Base-by-base conservation (phyloP, 1,140 invertebrate species). In the Ceratoteleas bidentatus region DNA sequence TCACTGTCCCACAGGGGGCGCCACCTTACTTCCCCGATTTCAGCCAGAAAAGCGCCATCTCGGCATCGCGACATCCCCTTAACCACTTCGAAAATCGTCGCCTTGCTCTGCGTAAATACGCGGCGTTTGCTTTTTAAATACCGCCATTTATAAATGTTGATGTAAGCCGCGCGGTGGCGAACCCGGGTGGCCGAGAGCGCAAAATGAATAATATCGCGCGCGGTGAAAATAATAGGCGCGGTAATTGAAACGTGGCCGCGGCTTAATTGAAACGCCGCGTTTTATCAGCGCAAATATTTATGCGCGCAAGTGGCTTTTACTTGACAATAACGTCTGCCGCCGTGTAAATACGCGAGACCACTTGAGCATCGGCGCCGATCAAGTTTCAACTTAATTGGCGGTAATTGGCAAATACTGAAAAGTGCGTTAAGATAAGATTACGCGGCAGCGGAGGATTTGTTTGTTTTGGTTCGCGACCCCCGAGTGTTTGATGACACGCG, bases 261-360 rank as follows among this genome's bases (percentile, higher is more conserved):
- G 34, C 4, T 65, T 40, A 53, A 54, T 54, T 53, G 62, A 40
- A 40, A 32, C 15, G 14, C 45, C 32, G 32, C 34, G 16, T 66
- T 62, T 54, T 66, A 33, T 66, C 52, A 54, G 24, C 13, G 24
- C 62, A 66, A 66, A 54, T 66, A 66, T 66, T 66, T 54, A 66
- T 34, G n/a, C 38, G 11, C 8, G 15, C 52, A 56, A 66, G 38
- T 43, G 62, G 9, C n/a, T 66, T 66, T 54, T 66, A 54, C 33
- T 45, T 45, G 38, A 36, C 45, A 52, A 45, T 45, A 65, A 52
- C n/a, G 40, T 5, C 4, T 43, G n/a, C n/a, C n/a, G 24, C 38
- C 36, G 24, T 52, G 47, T 45, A 36, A 54, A 65, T 40, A 65
- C 24, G 11, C 24, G 4, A 1, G 11, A 61, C 11, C 14, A 24